phyloP scores from a whole-genome alignment of 2,113 vertebrate genomes.

The Trogon surrucura region DNA sequence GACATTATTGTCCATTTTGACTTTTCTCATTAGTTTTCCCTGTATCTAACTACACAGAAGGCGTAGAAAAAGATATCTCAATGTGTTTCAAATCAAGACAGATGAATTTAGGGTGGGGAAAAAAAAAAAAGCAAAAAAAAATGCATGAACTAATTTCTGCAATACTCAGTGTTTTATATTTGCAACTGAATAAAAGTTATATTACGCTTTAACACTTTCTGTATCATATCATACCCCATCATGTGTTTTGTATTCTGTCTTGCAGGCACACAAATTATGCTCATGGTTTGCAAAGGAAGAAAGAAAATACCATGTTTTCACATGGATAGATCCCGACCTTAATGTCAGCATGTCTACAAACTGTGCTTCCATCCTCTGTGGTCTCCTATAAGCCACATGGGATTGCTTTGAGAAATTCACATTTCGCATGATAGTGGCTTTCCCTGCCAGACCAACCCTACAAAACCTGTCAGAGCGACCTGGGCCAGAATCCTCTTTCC shows the following conservation, averaged over 20 bases:
- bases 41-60: not conserved
- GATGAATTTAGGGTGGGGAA: accelerated
- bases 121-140: accelerated
- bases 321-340: not conserved
- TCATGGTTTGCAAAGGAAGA: not conserved
- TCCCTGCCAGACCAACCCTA: not conserved
- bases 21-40: not conserved
- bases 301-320: not conserved
- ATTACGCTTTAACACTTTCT: not conserved
- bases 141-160: not conserved
- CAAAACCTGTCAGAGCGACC: not conserved
- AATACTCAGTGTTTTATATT: not conserved
- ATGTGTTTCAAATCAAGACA: not conserved
- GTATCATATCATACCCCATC: not conserved
- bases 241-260: not conserved
- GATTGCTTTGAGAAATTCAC: not conserved
- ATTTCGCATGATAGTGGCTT: not conserved
- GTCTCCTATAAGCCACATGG: not conserved
- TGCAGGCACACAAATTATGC: not conserved
- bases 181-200: not conserved
- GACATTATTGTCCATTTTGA: not conserved
- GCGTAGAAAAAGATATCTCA: not conserved
- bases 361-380: not conserved
- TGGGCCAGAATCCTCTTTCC: not conserved
- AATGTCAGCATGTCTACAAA: not conserved